phyloP scores from a whole-genome alignment of 2,113 vertebrate species.

The Tachuris rubrigastra region DNA sequence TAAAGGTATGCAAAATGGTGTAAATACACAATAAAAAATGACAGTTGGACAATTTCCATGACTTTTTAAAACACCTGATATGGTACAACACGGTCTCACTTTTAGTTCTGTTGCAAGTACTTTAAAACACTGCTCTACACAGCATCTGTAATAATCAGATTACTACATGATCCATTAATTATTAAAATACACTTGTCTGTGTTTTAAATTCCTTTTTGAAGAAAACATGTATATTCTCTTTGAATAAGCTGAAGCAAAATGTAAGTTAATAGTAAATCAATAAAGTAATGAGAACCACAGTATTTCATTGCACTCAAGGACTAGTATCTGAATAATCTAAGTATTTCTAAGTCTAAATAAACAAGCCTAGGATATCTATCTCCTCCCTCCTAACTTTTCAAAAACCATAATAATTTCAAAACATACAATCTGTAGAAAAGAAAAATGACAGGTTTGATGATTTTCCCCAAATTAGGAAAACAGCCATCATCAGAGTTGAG shows the following conservation, averaged over 20 bases:
- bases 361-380: neutral
- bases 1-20: neutral
- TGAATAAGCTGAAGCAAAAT: neutral
- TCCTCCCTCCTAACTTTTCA: neutral
- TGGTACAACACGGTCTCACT: neutral
- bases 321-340: neutral
- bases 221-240: neutral
- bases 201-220: neutral
- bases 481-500: neutral
- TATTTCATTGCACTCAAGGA: neutral
- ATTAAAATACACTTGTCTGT: slow-evolving; percentile 16
- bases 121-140: neutral
- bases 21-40: neutral
- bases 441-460: neutral
- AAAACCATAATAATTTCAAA: neutral
- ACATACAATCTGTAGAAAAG: neutral
- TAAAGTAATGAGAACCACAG: neutral
- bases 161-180: neutral
- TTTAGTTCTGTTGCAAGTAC: neutral
- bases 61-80: neutral
- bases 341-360: neutral
- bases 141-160: neutral
- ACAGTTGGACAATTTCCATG: neutral
- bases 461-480: neutral
- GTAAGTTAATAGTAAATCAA: neutral